Evolutionary conservation across 1,140 invertebrate species (phyloP).

Genomic region (Drosophila orena): DNA sequence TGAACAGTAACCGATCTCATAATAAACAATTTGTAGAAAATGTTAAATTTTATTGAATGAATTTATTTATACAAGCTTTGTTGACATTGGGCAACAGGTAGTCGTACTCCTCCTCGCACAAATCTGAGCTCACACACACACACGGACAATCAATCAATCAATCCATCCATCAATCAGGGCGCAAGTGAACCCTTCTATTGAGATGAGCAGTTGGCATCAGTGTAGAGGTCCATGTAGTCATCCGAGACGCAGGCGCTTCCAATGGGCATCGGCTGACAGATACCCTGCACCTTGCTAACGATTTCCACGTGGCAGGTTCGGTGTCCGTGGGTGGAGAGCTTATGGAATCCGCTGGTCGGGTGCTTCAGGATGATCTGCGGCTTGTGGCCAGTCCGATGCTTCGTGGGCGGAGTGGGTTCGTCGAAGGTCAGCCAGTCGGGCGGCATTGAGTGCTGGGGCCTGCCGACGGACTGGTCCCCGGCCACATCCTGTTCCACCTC

Average conservation of each 20-base stretch:
- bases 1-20: constrained; percentile 52
- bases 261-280: constrained; percentile 68
- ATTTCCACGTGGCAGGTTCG: constrained; percentile 71
- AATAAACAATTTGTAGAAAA: constrained; percentile 34
- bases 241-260: constrained; percentile 74
- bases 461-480: constrained; percentile 10
- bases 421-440: constrained; percentile 67
- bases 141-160: constrained; percentile 18
- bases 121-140: constrained; percentile 33
- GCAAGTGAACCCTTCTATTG: constrained; percentile 24
- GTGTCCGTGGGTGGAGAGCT: constrained; percentile 58
- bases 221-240: constrained; percentile 78
- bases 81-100: constrained; percentile 56
- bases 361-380: constrained; percentile 53
- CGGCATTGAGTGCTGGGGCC: constrained; percentile 50
- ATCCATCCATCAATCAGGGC: constrained; percentile 27
- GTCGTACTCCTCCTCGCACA: constrained; percentile 51
- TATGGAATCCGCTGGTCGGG: constrained; percentile 50
- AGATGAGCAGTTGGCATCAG: constrained; percentile 53
- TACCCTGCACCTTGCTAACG: constrained; percentile 67
- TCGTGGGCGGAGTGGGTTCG: constrained; percentile 40
- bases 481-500: constrained; percentile 57
- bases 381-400: constrained; percentile 42
- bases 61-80: constrained; percentile 52
- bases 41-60: constrained; percentile 24